Evolutionary conservation across 1,140 invertebrate species (phyloP), one percentile per base, ranked within the genome.

Genomic region (Triops cancriformis): DNA sequence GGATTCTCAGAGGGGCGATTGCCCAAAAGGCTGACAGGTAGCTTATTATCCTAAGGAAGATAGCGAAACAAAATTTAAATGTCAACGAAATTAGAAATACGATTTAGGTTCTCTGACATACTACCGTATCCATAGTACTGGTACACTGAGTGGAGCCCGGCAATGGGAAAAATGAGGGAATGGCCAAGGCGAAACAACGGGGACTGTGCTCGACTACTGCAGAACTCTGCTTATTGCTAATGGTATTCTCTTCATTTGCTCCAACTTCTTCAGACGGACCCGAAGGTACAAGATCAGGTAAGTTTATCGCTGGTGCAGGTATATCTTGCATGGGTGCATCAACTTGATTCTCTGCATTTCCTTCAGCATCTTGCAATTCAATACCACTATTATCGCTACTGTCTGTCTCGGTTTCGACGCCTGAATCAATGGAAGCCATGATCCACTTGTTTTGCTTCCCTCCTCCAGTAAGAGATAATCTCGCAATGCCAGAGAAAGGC

Each of bases 331-430:
- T 64, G 51, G 51, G 5, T n/a, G 51, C 51, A 64, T 64, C 51
- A 18, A 64, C 18, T 64, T 64, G 51, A 23, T 64, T 64, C 14
- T 64, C 51, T 23, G 14, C 51, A 64, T 6, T 64, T 64, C 6
- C 14, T 64, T 18, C 51, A 64, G 14, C 14, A 64, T 64, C 51
- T 23, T 64, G 51, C 6, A 64, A 23, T 64, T 64, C 51, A 1
- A 64, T 9, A 6, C 51, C 51, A 81, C 85, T 86, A 85, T 88
- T 88, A 82, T 89, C 86, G 83, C 89, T 88, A 82, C 89, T 89
- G 82, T 90, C 88, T 81, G 88, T 90, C 75, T 88, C 88, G 45
- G 88, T 90, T 79, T 90, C 89, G 2, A 90, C 88, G 76, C 89
- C 89, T 11, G 89, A 90, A 83, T 90, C 89, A 72, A 84, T 80